Conservation (phyloP, 1,140 invertebrate genomes). For the Marisa cornuarietis region DNA sequence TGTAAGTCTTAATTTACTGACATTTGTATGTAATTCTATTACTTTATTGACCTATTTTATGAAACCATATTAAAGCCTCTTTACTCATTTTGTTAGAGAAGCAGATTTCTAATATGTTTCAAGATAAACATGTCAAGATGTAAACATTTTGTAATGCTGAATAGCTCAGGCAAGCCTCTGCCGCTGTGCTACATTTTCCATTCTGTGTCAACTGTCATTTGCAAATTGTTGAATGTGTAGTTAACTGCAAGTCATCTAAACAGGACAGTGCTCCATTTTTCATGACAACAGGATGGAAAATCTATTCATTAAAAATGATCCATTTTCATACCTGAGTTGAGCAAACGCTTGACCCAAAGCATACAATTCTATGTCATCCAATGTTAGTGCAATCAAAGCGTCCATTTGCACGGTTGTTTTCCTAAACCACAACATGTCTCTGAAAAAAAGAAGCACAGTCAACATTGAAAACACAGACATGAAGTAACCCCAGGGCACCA, state of each 20-base stretch:
- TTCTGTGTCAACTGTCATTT: neutral
- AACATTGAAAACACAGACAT: neutral
- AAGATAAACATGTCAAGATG: no score
- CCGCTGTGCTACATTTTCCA: neutral
- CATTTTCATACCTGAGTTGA: neutral
- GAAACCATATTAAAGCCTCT: no score
- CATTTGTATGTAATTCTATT: no score
- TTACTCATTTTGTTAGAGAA: no score
- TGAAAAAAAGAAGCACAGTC: neutral
- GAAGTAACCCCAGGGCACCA: no score
- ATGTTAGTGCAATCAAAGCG: neutral
- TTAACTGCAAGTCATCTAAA: neutral
- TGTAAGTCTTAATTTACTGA: no score
- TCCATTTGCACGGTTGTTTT: neutral
- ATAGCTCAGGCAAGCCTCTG: neutral
- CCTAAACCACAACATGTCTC: neutral
- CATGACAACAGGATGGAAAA: neutral
- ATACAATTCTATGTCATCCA: constrained; percentile 17
- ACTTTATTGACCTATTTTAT: no score
- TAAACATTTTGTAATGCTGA: neutral
- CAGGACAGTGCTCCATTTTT: neutral
- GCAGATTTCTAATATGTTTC: no score
- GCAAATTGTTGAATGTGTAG: no score
- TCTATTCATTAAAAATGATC: neutral
- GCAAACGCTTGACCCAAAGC: neutral